These are phyloP conservation scores for Pseudopleuronectes americanus DNA, from an alignment of 2,797 vertebrate genomes.

Conservation along the genomic window DNA sequence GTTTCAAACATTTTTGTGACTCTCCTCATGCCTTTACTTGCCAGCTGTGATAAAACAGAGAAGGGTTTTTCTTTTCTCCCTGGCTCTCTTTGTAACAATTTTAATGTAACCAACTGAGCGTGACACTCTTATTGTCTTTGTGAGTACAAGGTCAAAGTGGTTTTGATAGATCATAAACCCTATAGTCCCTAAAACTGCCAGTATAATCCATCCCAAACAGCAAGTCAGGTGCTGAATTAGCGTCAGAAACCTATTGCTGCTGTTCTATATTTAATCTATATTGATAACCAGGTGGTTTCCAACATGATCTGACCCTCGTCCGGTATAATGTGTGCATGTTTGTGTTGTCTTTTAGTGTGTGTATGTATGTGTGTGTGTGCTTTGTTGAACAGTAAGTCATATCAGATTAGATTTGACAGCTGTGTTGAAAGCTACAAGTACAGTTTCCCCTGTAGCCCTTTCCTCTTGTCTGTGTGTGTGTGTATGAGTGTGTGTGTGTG, in stretches of 20 bases:
- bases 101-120: not conserved
- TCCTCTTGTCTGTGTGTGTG: not conserved
- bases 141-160: not conserved
- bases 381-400: constrained; percentile 38
- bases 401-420: constrained; percentile 69
- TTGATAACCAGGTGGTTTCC: not conserved
- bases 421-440: constrained; percentile 58
- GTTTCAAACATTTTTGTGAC: not conserved
- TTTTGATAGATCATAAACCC: not conserved
- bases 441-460: constrained; percentile 43
- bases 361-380: not conserved
- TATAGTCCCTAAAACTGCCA: not conserved
- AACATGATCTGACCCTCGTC: too few species aligned
- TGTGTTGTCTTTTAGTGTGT: not conserved
- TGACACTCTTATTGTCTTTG: not conserved
- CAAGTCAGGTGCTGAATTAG: too few species aligned
- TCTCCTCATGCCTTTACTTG: not conserved
- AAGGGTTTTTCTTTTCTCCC: not conserved
- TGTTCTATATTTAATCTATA: constrained; percentile 9
- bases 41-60: not conserved
- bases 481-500: constrained; percentile 2
- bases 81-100: not conserved
- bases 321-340: too few species aligned
- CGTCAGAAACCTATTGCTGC: not conserved
- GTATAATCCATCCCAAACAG: not conserved